Percentiles rank a stretch among this genome's conserved stretches.
Conservation (phyloP, 2,797 vertebrate species). For the Cephalopachus bancanus region DNA sequence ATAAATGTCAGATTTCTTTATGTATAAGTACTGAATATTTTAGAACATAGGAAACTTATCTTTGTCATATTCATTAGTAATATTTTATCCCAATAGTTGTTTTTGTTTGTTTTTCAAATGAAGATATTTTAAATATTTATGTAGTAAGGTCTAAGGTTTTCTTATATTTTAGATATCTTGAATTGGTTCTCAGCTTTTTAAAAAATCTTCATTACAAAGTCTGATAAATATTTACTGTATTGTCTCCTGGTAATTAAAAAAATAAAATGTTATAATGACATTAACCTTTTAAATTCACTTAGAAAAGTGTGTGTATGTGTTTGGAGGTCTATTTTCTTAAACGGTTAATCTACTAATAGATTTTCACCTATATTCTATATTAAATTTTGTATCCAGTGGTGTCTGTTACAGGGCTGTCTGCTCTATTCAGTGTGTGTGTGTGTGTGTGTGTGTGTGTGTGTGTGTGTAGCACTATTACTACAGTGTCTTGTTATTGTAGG, state of each 20-base stretch:
- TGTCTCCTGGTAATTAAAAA: neutral
- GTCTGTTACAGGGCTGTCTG: neutral
- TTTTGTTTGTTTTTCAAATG: neutral
- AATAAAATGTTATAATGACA: neutral
- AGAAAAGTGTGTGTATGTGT: neutral
- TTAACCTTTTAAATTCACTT: neutral
- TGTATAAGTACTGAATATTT: neutral
- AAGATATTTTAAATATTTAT: neutral
- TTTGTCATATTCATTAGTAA: neutral
- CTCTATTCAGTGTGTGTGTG: neutral
- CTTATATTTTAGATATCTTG: neutral
- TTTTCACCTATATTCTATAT: constrained; percentile 18
- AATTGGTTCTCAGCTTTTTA: neutral
- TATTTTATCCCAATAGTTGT: constrained; percentile 10
- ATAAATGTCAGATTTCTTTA: too few relatives aligned
- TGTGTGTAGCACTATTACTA: neutral
- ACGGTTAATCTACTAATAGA: neutral
- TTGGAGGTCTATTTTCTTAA: neutral
- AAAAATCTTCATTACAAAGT: neutral
- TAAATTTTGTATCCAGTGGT: neutral
- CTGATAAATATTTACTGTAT: neutral
- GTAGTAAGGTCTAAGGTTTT: neutral
- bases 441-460: neutral
- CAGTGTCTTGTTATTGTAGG: neutral
- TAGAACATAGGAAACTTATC: neutral